Conservation (phyloP, 2,113 vertebrate species). For the Elgaria multicarinata region DNA sequence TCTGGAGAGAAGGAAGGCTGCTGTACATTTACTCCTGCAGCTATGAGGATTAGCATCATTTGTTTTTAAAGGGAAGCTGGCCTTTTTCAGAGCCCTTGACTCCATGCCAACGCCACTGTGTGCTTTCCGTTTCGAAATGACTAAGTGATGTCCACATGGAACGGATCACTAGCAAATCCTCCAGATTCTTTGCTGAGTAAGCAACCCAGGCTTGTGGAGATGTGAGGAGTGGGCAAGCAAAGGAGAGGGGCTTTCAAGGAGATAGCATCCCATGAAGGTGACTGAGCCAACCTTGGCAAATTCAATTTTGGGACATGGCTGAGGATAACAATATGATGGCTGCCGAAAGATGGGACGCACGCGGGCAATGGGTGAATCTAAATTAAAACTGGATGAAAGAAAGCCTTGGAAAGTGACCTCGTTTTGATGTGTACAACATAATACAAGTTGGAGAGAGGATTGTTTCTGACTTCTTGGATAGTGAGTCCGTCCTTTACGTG, state of each 20-base stretch:
- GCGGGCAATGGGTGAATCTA: not conserved
- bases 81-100: not conserved
- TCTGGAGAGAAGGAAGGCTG: too few relatives aligned
- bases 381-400: not conserved
- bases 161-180: not conserved
- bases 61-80: not conserved
- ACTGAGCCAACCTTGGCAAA: not conserved
- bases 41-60: not conserved
- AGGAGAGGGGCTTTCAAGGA: not conserved
- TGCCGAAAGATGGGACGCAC: not conserved
- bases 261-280: accelerated
- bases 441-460: not conserved
- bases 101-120: not conserved
- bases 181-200: not conserved
- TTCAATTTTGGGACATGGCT: not conserved
- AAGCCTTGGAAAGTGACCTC: not conserved
- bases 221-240: not conserved
- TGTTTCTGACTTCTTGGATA: not conserved
- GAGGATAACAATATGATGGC: not conserved
- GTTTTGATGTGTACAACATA: not conserved
- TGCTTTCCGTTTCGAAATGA: not conserved
- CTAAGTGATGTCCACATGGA: not conserved
- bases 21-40: not conserved
- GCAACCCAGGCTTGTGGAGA: not conserved
- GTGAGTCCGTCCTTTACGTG: not conserved